Evolutionary conservation across 2,113 vertebrate genomes (phyloP).

Genomic region (Phalacrocorax pelagicus): DNA sequence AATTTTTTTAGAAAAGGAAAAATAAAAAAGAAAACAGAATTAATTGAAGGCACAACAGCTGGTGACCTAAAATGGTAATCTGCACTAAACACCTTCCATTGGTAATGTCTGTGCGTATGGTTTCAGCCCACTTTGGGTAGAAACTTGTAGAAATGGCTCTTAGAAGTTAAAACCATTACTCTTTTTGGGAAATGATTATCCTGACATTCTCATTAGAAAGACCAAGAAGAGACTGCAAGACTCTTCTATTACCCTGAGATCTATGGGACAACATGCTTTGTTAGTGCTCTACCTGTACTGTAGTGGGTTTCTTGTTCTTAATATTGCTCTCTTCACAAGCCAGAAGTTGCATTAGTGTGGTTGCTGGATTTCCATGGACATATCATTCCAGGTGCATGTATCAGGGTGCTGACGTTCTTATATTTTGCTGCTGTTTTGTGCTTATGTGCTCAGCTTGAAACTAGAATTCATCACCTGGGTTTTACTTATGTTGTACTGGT

Average conservation of each 20-base stretch:
- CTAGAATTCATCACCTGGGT: not conserved
- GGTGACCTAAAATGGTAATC: not conserved
- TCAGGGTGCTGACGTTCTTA: not conserved
- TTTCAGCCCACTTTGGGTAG: not conserved
- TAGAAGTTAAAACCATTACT: not conserved
- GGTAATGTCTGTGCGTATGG: not conserved
- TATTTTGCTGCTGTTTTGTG: not conserved
- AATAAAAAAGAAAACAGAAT: not conserved
- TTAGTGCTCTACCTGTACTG: not conserved
- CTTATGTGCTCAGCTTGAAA: not conserved
- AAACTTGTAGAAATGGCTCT: not conserved
- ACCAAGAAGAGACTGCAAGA: not conserved
- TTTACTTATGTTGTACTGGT: not conserved
- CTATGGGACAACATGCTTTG: accelerated
- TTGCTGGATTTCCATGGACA: not conserved
- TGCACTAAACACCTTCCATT: not conserved
- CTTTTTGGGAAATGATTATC: not conserved
- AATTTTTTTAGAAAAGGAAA: not conserved
- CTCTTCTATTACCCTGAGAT: not conserved
- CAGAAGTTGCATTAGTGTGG: not conserved
- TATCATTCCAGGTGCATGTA: not conserved
- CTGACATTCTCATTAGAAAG: not conserved
- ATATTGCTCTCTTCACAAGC: not conserved
- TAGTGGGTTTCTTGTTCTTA: not conserved
- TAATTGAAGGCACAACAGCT: not conserved